Percentiles rank a stretch among this genome's conserved stretches.
phyloP scores from a whole-genome alignment of 2,888 invertebrate genomes.

The Pandemis cinnamomeana region DNA sequence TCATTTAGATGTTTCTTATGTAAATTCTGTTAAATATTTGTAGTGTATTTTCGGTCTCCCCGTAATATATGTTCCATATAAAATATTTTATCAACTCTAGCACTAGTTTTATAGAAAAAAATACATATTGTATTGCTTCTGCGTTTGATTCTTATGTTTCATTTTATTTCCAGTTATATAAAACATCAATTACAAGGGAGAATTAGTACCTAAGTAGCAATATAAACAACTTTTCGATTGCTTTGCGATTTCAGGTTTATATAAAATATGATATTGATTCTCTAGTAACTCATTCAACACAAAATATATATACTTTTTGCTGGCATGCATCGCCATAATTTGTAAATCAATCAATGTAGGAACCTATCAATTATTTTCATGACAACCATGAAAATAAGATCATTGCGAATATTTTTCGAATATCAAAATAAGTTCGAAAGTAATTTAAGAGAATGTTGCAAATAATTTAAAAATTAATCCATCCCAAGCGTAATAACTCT shows the following conservation, averaged over 20 bases:
- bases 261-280: constrained; percentile 18
- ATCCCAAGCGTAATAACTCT: constrained; percentile 37
- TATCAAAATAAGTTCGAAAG: constrained; percentile 27
- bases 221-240: constrained; percentile 26
- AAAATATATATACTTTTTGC: constrained; percentile 29
- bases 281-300: constrained; percentile 26
- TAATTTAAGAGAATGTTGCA: constrained; percentile 20
- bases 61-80: constrained; percentile 42
- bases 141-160: constrained; percentile 32
- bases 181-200: constrained; percentile 41
- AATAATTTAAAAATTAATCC: constrained; percentile 40
- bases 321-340: constrained; percentile 14
- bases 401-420: constrained; percentile 20
- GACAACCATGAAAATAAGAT: constrained; percentile 14
- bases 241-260: constrained; percentile 26
- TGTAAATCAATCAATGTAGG: constrained; percentile 19
- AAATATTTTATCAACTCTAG: constrained; percentile 37
- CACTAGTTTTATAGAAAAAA: constrained; percentile 39
- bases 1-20: constrained; percentile 40
- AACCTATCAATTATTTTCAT: constrained; percentile 14
- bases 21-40: constrained; percentile 46
- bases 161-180: constrained; percentile 25
- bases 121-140: constrained; percentile 34
- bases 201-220: constrained; percentile 29
- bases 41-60: constrained; percentile 45